phyloP scores from a whole-genome alignment of 2,888 invertebrate genomes.

The Sesamia inferens region DNA sequence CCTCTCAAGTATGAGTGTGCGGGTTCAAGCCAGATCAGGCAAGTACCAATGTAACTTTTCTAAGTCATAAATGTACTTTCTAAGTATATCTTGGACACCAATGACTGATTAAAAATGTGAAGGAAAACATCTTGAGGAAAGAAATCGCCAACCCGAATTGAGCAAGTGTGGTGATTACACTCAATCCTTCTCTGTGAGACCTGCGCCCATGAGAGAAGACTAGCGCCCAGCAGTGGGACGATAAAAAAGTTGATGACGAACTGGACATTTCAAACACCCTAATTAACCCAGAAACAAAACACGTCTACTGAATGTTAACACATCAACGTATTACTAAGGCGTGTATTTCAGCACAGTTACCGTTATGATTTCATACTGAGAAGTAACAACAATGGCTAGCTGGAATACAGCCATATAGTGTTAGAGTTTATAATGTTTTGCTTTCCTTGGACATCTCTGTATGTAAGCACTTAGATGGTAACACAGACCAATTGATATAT shows the following conservation, averaged over 20 bases:
- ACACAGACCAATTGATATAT: not conserved
- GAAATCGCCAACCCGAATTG: too few species aligned
- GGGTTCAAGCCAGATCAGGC: too few species aligned
- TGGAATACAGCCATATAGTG: constrained; percentile 43
- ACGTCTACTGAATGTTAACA: constrained; percentile 9
- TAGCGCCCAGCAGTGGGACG: too few species aligned
- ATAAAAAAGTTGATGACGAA: not conserved
- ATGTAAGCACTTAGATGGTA: not conserved
- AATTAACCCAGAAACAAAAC: constrained; percentile 14
- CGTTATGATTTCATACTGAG: constrained; percentile 44
- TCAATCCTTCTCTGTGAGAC: too few species aligned
- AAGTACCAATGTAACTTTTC: too few species aligned
- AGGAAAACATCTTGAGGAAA: too few species aligned
- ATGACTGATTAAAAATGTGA: too few species aligned
- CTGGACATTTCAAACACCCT: not conserved
- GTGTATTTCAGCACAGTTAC: constrained; percentile 34
- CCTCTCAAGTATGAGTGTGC: too few species aligned
- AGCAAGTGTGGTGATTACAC: too few species aligned
- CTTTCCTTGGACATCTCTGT: constrained; percentile 10
- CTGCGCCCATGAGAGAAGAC: too few species aligned
- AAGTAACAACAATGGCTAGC: constrained; percentile 47
- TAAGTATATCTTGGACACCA: too few species aligned
- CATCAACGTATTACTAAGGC: constrained; percentile 18
- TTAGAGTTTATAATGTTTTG: constrained; percentile 35
- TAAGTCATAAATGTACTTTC: too few species aligned